A percentile compares a stretch with the other conserved stretches of the same genome.
Evolutionary conservation across 1,140 invertebrate species (phyloP).

Genomic region (Holcopasites calliopsidis): DNA sequence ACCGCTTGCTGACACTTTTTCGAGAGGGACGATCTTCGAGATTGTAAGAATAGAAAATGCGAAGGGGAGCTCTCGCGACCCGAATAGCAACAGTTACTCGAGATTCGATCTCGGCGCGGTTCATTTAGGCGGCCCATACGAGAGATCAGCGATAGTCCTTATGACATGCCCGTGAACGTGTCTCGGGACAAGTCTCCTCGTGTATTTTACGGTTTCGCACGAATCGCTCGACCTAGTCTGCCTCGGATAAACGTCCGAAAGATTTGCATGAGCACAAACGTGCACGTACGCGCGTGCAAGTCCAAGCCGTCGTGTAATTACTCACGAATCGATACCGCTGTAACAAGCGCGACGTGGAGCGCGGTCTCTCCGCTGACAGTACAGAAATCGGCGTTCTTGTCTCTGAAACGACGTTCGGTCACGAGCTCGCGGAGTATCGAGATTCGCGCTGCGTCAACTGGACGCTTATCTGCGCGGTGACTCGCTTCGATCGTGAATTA

Average conservation of each 20-base stretch:
- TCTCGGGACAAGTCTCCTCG: too few relatives aligned
- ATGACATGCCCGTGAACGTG: too few relatives aligned
- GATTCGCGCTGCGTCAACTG: neutral
- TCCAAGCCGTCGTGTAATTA: neutral
- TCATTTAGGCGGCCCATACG: too few relatives aligned
- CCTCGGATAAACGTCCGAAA: constrained; percentile 12
- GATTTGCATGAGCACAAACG: constrained; percentile 24
- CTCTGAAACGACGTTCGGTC: neutral
- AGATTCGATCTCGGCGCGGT: neutral
- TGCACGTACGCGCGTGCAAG: neutral
- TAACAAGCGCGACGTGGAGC: neutral
- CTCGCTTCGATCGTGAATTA: neutral
- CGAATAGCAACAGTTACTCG: neutral
- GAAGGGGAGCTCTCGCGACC: neutral
- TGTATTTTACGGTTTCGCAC: too few relatives aligned
- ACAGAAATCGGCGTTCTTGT: neutral
- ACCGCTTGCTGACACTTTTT: neutral
- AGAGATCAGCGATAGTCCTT: too few relatives aligned
- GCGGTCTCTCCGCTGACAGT: neutral
- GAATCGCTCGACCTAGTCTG: neutral
- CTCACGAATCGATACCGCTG: constrained; percentile 2
- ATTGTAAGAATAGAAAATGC: neutral
- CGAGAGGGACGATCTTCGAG: neutral
- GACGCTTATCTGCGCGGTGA: neutral
- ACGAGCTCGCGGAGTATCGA: neutral